These are phyloP conservation scores for Labia minor DNA, from an alignment of 2,888 invertebrate genomes.

Conservation along the genomic window DNA sequence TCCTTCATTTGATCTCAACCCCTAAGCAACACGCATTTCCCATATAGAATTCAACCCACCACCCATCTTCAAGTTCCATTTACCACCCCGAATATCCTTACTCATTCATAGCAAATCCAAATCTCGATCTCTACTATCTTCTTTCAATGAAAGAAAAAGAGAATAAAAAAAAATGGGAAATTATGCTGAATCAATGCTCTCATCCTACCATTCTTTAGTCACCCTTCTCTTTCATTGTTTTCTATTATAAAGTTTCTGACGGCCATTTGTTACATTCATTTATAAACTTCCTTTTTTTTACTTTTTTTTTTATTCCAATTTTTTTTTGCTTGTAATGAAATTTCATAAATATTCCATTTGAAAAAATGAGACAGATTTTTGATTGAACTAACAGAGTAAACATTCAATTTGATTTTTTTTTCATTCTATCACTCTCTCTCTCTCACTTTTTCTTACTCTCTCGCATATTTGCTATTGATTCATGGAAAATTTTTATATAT, in stretches of 20 bases:
- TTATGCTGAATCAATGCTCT: not conserved
- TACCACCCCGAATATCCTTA: not conserved
- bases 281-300: not conserved
- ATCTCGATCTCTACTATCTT: not conserved
- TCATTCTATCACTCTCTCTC: no score
- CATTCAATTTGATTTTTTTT: no score
- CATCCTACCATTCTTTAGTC: not conserved
- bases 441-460: no score
- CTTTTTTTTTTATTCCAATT: not conserved
- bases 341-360: not conserved
- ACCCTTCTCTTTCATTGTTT: not conserved
- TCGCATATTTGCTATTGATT: no score
- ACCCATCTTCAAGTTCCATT: not conserved
- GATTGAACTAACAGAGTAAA: no score
- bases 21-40: not conserved
- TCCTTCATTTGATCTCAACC: not conserved
- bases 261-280: not conserved
- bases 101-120: not conserved
- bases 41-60: no score
- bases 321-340: not conserved
- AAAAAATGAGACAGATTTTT: no score
- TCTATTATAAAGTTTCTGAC: not conserved
- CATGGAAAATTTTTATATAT: no score
- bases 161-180: not conserved
- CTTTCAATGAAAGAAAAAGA: not conserved